Evolutionary conservation across 2,113 vertebrate species (phyloP).

Genomic region (Carettochelys insculpta): DNA sequence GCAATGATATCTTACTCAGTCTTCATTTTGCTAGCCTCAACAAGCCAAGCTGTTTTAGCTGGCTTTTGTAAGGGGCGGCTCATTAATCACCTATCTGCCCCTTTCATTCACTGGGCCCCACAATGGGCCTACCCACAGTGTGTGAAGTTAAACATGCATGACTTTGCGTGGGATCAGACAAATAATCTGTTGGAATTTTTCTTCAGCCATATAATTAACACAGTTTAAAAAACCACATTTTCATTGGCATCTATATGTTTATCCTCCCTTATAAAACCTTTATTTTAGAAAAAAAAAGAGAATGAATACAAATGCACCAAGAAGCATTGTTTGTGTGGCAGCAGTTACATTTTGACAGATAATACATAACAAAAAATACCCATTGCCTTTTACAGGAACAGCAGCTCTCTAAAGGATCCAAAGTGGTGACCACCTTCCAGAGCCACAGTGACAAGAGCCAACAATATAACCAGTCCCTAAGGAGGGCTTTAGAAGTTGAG

Average conservation of each 20-base stretch:
- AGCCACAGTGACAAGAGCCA: neutral
- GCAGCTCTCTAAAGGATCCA: neutral
- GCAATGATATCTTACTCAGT: neutral
- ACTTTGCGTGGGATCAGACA: neutral
- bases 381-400: neutral
- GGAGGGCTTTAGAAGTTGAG: neutral
- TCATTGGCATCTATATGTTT: neutral
- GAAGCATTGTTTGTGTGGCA: neutral
- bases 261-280: neutral
- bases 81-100: neutral
- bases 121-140: neutral
- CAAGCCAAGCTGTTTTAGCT: neutral
- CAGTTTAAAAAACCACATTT: neutral
- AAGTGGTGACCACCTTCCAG: slow-evolving; percentile 1
- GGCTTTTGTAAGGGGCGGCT: neutral
- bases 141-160: neutral
- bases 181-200: neutral
- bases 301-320: slow-evolving; percentile 24
- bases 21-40: neutral
- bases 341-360: neutral
- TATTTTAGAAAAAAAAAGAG: slow-evolving; percentile 25
- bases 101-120: neutral
- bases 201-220: neutral
- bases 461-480: neutral
- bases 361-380: slow-evolving; percentile 26